Conservation (phyloP, 1,140 invertebrate genomes). For the Condylostylus longicornis region DNA sequence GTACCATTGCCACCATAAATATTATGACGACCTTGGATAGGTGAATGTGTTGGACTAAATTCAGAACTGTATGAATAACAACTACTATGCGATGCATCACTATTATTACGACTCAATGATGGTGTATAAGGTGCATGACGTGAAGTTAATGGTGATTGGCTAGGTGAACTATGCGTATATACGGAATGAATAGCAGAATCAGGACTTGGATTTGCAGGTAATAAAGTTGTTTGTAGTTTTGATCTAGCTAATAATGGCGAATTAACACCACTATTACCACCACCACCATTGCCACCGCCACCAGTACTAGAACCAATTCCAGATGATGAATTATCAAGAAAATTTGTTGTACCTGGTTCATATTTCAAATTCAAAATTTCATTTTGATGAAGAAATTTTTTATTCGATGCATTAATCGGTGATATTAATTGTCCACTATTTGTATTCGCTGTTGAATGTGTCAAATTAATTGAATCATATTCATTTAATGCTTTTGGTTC, state of each 20-base stretch:
- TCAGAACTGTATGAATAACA: conserved; percentile 63
- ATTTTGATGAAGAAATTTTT: no score
- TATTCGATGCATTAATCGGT: no score
- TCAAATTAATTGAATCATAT: no score
- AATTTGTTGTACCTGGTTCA: conserved; percentile 15
- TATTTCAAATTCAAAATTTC: conserved; percentile 31
- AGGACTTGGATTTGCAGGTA: conserved; percentile 56
- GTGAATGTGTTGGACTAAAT: conserved; percentile 72
- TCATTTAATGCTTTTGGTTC: no score
- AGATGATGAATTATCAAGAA: no score
- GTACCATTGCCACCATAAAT: conserved; percentile 10
- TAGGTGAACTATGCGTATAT: conserved; percentile 62
- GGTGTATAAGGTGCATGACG: conserved; percentile 64
- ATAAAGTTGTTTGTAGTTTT: conserved; percentile 20
- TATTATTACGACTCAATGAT: conserved; percentile 72
- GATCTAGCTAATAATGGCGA: conserved; percentile 22
- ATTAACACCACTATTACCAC: conserved; percentile 28
- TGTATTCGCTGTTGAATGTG: no score
- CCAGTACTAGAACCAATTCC: no score
- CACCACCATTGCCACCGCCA: conserved; percentile 30
- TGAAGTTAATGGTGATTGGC: conserved; percentile 70
- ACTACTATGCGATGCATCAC: conserved; percentile 70
- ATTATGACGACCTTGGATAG: conserved; percentile 48
- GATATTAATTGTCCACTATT: no score
- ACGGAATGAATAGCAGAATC: conserved; percentile 77